Base-by-base conservation (phyloP, 2,797 vertebrate genomes). In the Tapirus indicus region DNA sequence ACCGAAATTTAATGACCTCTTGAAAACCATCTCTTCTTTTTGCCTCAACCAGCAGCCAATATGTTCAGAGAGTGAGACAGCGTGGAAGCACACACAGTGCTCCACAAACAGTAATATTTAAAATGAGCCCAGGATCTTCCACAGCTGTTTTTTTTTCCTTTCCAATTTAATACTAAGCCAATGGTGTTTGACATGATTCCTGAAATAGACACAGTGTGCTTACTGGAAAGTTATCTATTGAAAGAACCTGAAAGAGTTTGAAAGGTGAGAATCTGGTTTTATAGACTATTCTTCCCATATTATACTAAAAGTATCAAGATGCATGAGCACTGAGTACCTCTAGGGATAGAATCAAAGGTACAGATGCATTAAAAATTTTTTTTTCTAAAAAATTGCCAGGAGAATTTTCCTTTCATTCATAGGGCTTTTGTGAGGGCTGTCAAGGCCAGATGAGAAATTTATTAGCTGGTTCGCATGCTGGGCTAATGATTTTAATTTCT, bases 121-220 rank as follows among this genome's bases (percentile, higher is more conserved):
- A 94, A 91, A 87, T 38, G 60, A 88, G 47, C 5, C 29, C 27
- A 49, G 9, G 29, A 21, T 80, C 62, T 80, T 92, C n/a, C 7
- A 3, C 23, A 5, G 21, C 5, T 89, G 7, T 35, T 56, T 49
- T 27, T 1, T 5, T 58, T 3, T 32, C 17, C 20, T 27, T 56
- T 54, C 8, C 8, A 54, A 6, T 52, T 47, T 84, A 74, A 88
- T 92, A 47, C 20, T 10, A 92, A 92, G 14, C 17, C 5, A 2
- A 20, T 69, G 23, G 35, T 94, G n/a, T 92, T 90, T 93, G 41
- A 68, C 11, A 44, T 2, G 8, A 88, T 66, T 92, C 49, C 52
- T 83, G 58, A 93, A 97, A 78, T 79, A 77, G 62, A 91, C 7
- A 82, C 49, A 78, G 21, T 62, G n/a, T 74, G 13, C 21, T 94